Evolutionary conservation across 2,797 vertebrate genomes (phyloP).

Genomic region (Fringilla coelebs): DNA sequence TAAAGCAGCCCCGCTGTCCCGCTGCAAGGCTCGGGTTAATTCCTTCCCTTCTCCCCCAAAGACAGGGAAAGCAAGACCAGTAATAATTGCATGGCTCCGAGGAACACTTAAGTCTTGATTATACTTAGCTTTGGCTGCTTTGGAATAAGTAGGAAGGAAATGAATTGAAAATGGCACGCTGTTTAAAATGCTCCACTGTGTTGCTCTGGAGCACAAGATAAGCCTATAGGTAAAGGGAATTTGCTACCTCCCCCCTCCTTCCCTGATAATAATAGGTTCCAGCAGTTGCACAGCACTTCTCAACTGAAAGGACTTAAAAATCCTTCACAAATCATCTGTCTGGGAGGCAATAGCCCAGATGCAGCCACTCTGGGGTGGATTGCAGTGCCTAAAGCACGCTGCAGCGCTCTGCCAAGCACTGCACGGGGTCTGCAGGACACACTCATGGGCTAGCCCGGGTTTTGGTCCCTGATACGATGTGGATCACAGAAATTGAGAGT

Average conservation of each 20-base stretch:
- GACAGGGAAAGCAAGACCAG: background rate
- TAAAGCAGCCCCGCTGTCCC: background rate
- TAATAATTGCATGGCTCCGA: constrained; percentile 42
- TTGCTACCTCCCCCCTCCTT: background rate
- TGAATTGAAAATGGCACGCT: constrained; percentile 28
- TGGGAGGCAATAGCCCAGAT: constrained; percentile 21
- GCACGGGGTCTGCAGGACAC: accelerated
- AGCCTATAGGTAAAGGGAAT: constrained; percentile 47
- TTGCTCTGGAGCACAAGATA: constrained; percentile 51
- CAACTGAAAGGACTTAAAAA: constrained; percentile 18
- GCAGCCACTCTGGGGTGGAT: background rate
- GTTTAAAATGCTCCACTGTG: background rate
- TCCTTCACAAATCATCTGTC: constrained; percentile 31
- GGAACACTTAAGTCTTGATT: constrained; percentile 52
- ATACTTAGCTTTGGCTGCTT: constrained; percentile 44
- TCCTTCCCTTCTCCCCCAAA: background rate
- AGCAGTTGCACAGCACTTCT: background rate
- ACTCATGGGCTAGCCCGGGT: background rate
- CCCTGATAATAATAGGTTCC: constrained; percentile 37
- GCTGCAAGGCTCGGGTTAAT: constrained; percentile 2
- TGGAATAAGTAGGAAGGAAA: constrained; percentile 55
- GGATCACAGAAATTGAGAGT: background rate
- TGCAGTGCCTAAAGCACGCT: background rate
- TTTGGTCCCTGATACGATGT: background rate
- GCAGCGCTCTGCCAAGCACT: background rate